These are phyloP conservation scores for Tragelaphus imberbis DNA, from an alignment of 2,113 vertebrate genomes.

Conservation along the genomic window DNA sequence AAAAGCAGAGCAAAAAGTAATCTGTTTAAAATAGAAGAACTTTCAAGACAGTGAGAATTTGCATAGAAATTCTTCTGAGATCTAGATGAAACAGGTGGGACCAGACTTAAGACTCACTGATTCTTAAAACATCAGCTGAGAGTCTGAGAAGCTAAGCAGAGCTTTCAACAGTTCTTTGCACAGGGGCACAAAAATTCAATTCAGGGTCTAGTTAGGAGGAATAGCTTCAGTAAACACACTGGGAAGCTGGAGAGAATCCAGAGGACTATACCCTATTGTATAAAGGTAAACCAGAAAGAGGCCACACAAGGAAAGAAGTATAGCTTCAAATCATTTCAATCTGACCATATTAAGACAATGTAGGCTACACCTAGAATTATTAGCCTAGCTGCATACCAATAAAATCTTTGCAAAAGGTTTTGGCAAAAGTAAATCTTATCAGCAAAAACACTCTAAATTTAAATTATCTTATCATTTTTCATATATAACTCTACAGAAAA, in stretches of 20 bases:
- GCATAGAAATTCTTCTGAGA: neutral
- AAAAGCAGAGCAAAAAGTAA: neutral
- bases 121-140: neutral
- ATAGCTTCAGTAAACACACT: neutral
- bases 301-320: neutral
- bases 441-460: neutral
- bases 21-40: slow-evolving; percentile 3
- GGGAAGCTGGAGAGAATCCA: neutral
- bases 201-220: neutral
- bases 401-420: neutral
- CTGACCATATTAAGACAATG: neutral
- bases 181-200: neutral
- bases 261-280: neutral
- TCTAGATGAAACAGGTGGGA: neutral
- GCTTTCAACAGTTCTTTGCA: neutral
- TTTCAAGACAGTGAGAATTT: neutral
- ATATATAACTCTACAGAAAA: neutral
- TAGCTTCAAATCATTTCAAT: neutral
- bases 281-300: neutral
- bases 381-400: neutral
- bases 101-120: neutral
- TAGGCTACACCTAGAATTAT: neutral
- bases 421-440: neutral
- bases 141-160: neutral
- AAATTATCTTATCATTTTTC: neutral